phyloP scores from a whole-genome alignment of 1,140 invertebrate species.

The Lepidostoma basale region DNA sequence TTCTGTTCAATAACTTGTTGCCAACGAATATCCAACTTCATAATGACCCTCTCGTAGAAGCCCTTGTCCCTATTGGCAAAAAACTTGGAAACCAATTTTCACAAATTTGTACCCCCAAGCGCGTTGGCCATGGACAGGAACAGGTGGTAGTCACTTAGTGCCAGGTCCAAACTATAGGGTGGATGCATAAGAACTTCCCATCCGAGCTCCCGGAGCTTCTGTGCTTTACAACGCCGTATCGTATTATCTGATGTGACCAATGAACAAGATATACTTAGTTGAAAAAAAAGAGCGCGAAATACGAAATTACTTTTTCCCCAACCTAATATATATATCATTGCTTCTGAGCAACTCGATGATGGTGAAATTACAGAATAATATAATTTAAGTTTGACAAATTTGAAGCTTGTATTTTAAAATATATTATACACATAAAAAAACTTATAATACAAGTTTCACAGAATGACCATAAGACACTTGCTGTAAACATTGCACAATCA shows the following conservation, averaged over 20 bases:
- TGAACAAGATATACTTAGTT: no score
- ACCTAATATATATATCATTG: no score
- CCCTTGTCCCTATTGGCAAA: slow-evolving; percentile 5
- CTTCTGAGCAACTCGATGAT: no score
- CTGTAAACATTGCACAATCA: no score
- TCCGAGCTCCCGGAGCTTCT: slow-evolving; percentile 7
- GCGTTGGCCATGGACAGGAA: background rate
- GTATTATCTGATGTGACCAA: background rate
- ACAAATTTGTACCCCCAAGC: background rate
- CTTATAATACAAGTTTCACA: no score
- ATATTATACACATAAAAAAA: no score
- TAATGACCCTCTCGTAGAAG: slow-evolving; percentile 6
- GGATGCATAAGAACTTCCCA: background rate
- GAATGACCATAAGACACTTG: no score
- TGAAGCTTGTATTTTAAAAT: no score
- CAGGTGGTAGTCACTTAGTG: background rate
- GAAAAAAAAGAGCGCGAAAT: background rate
- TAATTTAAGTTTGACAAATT: no score
- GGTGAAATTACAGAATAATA: no score
- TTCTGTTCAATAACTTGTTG: slow-evolving; percentile 7
- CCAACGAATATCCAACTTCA: background rate
- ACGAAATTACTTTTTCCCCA: background rate
- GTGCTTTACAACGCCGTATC: background rate
- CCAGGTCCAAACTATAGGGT: background rate
- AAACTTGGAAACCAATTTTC: no score